A percentile compares a stretch with the other conserved stretches of the same genome.
Evolutionary conservation across 2,797 vertebrate species (phyloP).

Genomic region (Carapus acus): DNA sequence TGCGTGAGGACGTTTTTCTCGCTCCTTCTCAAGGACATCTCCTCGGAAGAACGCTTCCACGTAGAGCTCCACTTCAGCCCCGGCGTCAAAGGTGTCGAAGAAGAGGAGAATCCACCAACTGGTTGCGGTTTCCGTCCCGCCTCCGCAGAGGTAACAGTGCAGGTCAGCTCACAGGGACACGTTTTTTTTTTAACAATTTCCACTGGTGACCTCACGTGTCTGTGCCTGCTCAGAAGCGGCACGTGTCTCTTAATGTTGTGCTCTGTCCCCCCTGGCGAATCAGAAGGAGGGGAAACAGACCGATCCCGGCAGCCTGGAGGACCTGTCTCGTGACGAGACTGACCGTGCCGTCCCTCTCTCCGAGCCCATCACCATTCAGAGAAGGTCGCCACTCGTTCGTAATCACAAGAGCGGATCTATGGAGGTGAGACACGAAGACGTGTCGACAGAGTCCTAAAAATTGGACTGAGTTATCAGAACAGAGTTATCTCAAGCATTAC

Average conservation of each 20-base stretch:
- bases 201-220: too few relatives aligned
- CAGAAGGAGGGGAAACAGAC: conserved; percentile 88
- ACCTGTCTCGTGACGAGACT: conserved; percentile 79
- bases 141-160: conserved; percentile 82
- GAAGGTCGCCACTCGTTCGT: conserved; percentile 84
- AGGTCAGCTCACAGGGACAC: conserved; percentile 30
- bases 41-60: conserved; percentile 94
- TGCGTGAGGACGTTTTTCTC: background rate
- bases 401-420: conserved; percentile 94
- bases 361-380: conserved; percentile 79
- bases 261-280: too few relatives aligned
- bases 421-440: conserved; percentile 77
- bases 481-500: too few relatives aligned
- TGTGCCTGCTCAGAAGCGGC: background rate
- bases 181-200: too few relatives aligned
- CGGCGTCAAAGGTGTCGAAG: conserved; percentile 90
- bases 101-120: conserved; percentile 85
- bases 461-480: background rate
- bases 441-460: background rate
- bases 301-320: conserved; percentile 87
- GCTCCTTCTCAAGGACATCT: conserved; percentile 74
- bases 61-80: conserved; percentile 98
- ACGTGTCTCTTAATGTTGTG: too few relatives aligned
- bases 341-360: conserved; percentile 75
- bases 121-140: conserved; percentile 94